Evolutionary conservation across 1,140 invertebrate species (phyloP).

Genomic region (Heliconius melpomene): DNA sequence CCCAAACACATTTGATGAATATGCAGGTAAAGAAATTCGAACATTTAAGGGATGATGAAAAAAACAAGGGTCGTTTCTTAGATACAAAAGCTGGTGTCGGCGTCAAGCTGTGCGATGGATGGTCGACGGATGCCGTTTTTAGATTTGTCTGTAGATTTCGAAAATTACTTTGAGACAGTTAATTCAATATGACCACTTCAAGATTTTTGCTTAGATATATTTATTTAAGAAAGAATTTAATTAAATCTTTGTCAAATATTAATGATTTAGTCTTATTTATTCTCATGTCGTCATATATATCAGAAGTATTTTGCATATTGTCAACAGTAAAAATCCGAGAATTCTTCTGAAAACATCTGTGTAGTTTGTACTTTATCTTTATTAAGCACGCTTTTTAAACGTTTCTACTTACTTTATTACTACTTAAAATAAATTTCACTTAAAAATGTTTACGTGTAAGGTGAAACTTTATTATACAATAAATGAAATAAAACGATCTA

Average conservation of each 20-base stretch:
- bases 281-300: too few relatives aligned
- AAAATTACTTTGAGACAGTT: constrained; percentile 66
- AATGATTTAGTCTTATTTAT: too few relatives aligned
- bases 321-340: too few relatives aligned
- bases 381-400: too few relatives aligned
- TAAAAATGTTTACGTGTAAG: too few relatives aligned
- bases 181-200: constrained; percentile 74
- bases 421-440: too few relatives aligned
- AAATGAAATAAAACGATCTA: too few relatives aligned
- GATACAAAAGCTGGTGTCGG: constrained; percentile 75
- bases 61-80: constrained; percentile 77
- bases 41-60: constrained; percentile 77
- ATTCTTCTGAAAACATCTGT: too few relatives aligned
- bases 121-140: constrained; percentile 73
- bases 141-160: constrained; percentile 69
- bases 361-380: too few relatives aligned
- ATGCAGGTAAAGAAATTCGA: constrained; percentile 79
- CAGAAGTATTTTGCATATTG: too few relatives aligned
- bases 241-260: not conserved
- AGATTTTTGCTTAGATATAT: constrained; percentile 46
- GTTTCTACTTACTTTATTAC: too few relatives aligned
- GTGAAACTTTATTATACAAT: too few relatives aligned
- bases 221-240: constrained; percentile 10
- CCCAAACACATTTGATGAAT: constrained; percentile 38
- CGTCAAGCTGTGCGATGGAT: constrained; percentile 75